phyloP scores from a whole-genome alignment of 2,888 invertebrate species.

The Melinaea menophilus region DNA sequence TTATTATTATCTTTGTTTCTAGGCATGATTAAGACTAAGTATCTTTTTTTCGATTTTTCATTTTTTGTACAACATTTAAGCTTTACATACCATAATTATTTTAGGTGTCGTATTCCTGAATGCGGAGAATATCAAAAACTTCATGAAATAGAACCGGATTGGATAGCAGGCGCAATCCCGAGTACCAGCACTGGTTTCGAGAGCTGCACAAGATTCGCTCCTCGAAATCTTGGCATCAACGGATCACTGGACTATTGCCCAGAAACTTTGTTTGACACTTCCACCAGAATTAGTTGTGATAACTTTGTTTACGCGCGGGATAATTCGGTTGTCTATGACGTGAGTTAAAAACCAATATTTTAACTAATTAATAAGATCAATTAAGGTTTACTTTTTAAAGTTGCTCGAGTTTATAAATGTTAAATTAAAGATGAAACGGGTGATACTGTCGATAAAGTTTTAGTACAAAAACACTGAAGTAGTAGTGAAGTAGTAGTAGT shows the following conservation, averaged over 20 bases:
- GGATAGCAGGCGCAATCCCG: slow-evolving; percentile 69
- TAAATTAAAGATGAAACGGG: too few species aligned
- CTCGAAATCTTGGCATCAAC: slow-evolving; percentile 36
- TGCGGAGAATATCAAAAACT: slow-evolving; percentile 62
- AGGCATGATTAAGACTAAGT: too few species aligned
- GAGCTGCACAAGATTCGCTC: slow-evolving; percentile 65
- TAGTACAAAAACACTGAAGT: too few species aligned
- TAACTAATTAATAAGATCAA: too few species aligned
- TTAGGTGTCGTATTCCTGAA: slow-evolving; percentile 72
- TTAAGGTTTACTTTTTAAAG: too few species aligned
- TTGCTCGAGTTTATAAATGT: too few species aligned
- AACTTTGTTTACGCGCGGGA: slow-evolving; percentile 54
- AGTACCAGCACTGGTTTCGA: slow-evolving; percentile 47
- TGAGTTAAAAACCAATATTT: slow-evolving; percentile 36
- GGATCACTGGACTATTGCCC: slow-evolving; percentile 51
- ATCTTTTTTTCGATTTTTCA: too few species aligned
- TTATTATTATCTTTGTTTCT: too few species aligned
- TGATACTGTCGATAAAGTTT: too few species aligned
- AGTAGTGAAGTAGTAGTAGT: too few species aligned
- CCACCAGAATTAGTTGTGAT: slow-evolving; percentile 41
- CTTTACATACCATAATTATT: slow-evolving; percentile 1
- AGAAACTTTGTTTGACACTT: slow-evolving; percentile 43
- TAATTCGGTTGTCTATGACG: slow-evolving; percentile 64
- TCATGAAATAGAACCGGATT: slow-evolving; percentile 52
- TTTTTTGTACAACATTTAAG: too few species aligned